phyloP scores from a whole-genome alignment of 2,797 vertebrate genomes.

The Melanotaenia maccullochi region DNA sequence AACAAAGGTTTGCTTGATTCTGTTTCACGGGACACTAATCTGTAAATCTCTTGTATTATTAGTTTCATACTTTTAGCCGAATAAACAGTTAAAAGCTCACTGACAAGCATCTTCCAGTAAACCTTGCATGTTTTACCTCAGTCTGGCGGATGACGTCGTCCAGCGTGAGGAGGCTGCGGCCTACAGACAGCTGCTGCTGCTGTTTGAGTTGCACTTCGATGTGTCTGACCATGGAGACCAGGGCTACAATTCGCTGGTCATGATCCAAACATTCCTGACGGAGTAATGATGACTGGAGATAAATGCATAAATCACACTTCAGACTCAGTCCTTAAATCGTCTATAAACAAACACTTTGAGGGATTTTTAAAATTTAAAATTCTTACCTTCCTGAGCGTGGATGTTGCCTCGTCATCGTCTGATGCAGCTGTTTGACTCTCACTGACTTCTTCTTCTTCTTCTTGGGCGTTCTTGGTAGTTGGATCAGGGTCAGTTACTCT shows the following conservation, averaged over 20 bases:
- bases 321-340: not conserved
- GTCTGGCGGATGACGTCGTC: slow-evolving; percentile 87
- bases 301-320: not conserved
- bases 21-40: slow-evolving; percentile 25
- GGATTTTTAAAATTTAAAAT: not conserved
- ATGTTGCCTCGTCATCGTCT: slow-evolving; percentile 28
- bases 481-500: slow-evolving; percentile 46
- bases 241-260: slow-evolving; percentile 89
- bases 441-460: slow-evolving; percentile 43
- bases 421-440: slow-evolving; percentile 20
- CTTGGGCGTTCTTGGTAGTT: slow-evolving; percentile 42
- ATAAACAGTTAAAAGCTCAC: not conserved
- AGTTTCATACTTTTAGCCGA: not conserved
- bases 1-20: slow-evolving; percentile 34
- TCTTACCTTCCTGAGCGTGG: slow-evolving; percentile 73
- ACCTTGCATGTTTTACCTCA: slow-evolving; percentile 78
- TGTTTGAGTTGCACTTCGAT: slow-evolving; percentile 90
- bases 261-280: slow-evolving; percentile 91
- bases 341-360: not conserved
- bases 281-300: slow-evolving; percentile 73
- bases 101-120: not conserved
- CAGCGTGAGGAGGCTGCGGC: slow-evolving; percentile 80
- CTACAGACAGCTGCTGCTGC: slow-evolving; percentile 84
- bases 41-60: slow-evolving; percentile 4
- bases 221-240: slow-evolving; percentile 91